phyloP scores from a whole-genome alignment of 1,140 invertebrate species.

The Trachelipus rathkii region DNA sequence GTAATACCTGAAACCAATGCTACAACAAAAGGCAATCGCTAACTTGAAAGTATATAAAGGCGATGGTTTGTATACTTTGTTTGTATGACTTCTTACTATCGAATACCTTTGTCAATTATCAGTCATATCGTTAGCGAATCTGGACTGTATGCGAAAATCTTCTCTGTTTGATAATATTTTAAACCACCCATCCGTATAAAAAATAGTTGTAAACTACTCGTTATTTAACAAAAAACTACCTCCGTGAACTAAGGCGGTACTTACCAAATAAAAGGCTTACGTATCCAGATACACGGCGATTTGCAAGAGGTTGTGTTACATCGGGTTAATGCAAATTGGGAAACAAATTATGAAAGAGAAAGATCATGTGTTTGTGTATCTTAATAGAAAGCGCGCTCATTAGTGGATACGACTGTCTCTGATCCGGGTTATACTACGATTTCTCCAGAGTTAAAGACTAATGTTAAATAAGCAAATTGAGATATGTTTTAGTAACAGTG shows the following conservation, averaged over 20 bases:
- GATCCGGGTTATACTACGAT: slow-evolving; percentile 62
- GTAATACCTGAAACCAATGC: too few species aligned
- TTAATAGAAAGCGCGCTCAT: slow-evolving; percentile 60
- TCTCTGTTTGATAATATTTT: too few species aligned
- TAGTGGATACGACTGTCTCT: slow-evolving; percentile 65
- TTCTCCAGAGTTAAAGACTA: slow-evolving; percentile 56
- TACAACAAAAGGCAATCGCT: too few species aligned
- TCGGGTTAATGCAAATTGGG: slow-evolving; percentile 65
- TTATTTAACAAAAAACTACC: slow-evolving; percentile 61
- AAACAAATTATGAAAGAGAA: slow-evolving; percentile 63
- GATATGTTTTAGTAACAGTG: slow-evolving; percentile 59
- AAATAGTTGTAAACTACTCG: too few species aligned
- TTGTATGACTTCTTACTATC: too few species aligned
- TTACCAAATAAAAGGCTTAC: slow-evolving; percentile 61
- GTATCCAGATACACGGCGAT: slow-evolving; percentile 60
- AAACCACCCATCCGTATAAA: slow-evolving; percentile 62
- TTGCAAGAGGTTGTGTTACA: slow-evolving; percentile 48
- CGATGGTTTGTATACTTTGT: too few species aligned
- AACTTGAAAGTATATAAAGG: too few species aligned
- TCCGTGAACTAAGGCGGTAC: slow-evolving; percentile 51
- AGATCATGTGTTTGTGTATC: slow-evolving; percentile 64
- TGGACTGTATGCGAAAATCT: too few species aligned
- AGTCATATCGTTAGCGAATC: too few species aligned
- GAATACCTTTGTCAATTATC: too few species aligned
- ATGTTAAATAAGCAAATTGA: slow-evolving; percentile 54